A percentile compares a stretch with the other conserved stretches of the same genome.
Evolutionary conservation across 2,113 vertebrate genomes (phyloP).

Genomic region (Chiloscyllium plagiosum): DNA sequence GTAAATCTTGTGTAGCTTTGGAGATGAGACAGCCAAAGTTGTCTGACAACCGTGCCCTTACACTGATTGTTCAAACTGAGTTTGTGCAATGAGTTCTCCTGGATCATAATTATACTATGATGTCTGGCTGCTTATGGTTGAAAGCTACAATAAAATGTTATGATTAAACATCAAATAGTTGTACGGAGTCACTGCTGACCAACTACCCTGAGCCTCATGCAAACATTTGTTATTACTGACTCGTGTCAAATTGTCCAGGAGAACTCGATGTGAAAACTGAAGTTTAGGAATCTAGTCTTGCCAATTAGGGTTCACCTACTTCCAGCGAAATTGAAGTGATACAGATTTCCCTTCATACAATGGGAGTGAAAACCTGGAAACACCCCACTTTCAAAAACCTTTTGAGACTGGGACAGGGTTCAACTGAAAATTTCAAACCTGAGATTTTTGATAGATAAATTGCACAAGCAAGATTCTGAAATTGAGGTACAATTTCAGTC

Average conservation of each 20-base stretch:
- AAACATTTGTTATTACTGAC: neutral
- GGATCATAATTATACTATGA: neutral
- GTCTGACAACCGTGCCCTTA: neutral
- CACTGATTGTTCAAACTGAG: neutral
- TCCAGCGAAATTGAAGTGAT: no score
- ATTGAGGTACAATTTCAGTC: no score
- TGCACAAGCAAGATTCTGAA: no score
- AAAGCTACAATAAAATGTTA: neutral
- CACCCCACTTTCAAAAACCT: neutral
- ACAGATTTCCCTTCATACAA: neutral
- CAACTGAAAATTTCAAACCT: neutral
- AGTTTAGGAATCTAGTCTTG: neutral
- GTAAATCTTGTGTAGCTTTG: neutral
- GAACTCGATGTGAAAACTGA: neutral
- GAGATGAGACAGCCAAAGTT: neutral
- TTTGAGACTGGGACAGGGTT: neutral
- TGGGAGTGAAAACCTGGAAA: neutral
- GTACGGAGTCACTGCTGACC: neutral
- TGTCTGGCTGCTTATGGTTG: neutral
- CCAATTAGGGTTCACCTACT: neutral
- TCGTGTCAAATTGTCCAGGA: neutral
- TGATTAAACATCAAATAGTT: neutral
- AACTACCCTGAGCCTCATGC: neutral
- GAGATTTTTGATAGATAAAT: no score
- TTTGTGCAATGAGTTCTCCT: neutral